phyloP scores from a whole-genome alignment of 2,888 invertebrate species.

The Tanypteryx hageni region DNA sequence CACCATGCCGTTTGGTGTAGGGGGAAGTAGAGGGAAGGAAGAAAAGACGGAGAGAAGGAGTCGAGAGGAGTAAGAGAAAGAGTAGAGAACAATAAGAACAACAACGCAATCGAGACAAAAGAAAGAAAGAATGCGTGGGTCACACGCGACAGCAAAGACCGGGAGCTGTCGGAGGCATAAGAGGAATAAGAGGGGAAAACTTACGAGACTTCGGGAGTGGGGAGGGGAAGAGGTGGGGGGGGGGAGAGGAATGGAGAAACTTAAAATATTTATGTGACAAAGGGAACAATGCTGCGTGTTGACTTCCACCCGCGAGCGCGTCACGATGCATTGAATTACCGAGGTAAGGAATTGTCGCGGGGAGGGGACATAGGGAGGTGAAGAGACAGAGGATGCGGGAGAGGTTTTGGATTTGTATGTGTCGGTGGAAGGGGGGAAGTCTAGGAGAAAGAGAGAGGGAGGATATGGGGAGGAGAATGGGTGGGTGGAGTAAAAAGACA shows the following conservation, averaged over 20 bases:
- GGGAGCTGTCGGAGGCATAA: conserved; percentile 60
- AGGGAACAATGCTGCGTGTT: conserved; percentile 61
- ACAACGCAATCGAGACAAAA: conserved; percentile 53
- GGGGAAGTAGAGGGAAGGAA: background rate
- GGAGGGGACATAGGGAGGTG: background rate
- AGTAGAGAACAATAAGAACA: background rate
- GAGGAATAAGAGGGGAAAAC: conserved; percentile 10
- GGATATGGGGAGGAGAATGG: background rate
- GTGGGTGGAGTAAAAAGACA: background rate
- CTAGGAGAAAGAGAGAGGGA: background rate
- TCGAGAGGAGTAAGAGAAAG: background rate
- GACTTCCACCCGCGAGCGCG: conserved; percentile 39
- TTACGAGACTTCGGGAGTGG: background rate
- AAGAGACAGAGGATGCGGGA: background rate
- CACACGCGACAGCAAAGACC: conserved; percentile 59
- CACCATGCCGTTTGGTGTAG: background rate
- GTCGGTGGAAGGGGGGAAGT: background rate
- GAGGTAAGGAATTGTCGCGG: conserved; percentile 38
- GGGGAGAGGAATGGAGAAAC: background rate
- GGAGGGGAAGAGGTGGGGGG: background rate
- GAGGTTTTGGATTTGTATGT: background rate
- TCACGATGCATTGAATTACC: conserved; percentile 64
- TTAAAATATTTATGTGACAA: conserved; percentile 61
- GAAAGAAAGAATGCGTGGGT: conserved; percentile 53
- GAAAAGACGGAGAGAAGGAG: background rate